Evolutionary conservation across 2,888 invertebrate species (phyloP), one percentile per base, ranked within the genome.

Genomic region (Plebejus anna): DNA sequence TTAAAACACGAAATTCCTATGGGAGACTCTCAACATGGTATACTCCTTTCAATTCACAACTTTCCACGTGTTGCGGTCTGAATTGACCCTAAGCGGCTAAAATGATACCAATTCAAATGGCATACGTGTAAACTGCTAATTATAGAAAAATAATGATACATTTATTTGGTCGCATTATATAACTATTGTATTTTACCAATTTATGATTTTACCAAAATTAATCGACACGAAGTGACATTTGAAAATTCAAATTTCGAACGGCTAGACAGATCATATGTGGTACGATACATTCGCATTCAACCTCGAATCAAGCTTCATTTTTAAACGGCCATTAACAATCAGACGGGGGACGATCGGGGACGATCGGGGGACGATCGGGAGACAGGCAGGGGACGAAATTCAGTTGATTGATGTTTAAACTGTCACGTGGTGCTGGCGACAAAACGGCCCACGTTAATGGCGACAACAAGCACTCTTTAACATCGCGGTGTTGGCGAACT

Each of bases 351-450:
- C 22, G 22, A 22, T 22, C 22, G 22, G 32, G 32, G 66, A 51
- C 3, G 51, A 13, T 3, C 32, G 13, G 66, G 66, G 32, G 32
- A 13, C 13, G 32, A 32, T 9, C 32, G 66, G 75, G 57, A 47
- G 22, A 16, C 28, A 28, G 51, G 59, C 51, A 51, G 28, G 72
- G 66, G 13, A 75, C 72, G 77, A 75, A 11, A 36, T 75, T 76
- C 80, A 79, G 81, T 79, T 86, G 89, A 89, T 89, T 88, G 89
- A 89, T 88, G 87, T 83, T 85, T 88, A 87, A 87, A 88, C 86
- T 85, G 87, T 83, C 85, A 83, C 83, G 82, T 80, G 83, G 82
- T 83, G 82, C 82, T 80, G 82, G 85, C 84, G 66, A 66, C 85
- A 88, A 88, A 85, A 85, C 84, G 85, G 84, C 83, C 88, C 82